Conservation (phyloP, 2,797 vertebrate genomes). For the Helarctos malayanus region DNA sequence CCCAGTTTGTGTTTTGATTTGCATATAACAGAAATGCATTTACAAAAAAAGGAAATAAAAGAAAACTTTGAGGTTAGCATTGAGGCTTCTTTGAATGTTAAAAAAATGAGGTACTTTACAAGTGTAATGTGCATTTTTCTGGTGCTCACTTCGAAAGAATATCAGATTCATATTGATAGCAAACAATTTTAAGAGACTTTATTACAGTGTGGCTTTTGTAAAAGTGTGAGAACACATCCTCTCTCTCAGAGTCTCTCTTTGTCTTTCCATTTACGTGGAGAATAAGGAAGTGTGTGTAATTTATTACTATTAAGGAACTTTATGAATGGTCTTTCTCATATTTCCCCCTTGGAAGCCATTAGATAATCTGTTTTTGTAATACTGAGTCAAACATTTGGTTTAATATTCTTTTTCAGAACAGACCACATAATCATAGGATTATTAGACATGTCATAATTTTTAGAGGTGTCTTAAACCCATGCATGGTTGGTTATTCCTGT, state of each 20-base stretch:
- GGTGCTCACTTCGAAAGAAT: constrained; percentile 76
- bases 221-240: constrained; percentile 78
- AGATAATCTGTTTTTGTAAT: constrained; percentile 90
- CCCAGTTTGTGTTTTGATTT: constrained; percentile 59
- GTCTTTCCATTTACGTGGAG: constrained; percentile 80
- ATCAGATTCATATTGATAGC: constrained; percentile 60
- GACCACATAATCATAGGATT: constrained; percentile 85
- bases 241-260: constrained; percentile 74
- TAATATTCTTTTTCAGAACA: constrained; percentile 87
- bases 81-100: constrained; percentile 68
- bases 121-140: constrained; percentile 77
- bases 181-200: constrained; percentile 77
- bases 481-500: constrained; percentile 84
- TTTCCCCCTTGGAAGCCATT: constrained; percentile 88
- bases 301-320: constrained; percentile 87
- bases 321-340: constrained; percentile 87
- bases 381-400: constrained; percentile 86
- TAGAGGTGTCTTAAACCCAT: constrained; percentile 85
- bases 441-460: constrained; percentile 89
- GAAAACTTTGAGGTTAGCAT: constrained; percentile 71
- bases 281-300: constrained; percentile 87
- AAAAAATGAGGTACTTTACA: constrained; percentile 55
- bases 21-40: constrained; percentile 71
- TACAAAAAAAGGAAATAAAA: constrained; percentile 64
- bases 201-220: constrained; percentile 72